These are phyloP conservation scores for Enteromius viviparus DNA, from an alignment of 2,797 vertebrate genomes.

Conservation along the genomic window DNA sequence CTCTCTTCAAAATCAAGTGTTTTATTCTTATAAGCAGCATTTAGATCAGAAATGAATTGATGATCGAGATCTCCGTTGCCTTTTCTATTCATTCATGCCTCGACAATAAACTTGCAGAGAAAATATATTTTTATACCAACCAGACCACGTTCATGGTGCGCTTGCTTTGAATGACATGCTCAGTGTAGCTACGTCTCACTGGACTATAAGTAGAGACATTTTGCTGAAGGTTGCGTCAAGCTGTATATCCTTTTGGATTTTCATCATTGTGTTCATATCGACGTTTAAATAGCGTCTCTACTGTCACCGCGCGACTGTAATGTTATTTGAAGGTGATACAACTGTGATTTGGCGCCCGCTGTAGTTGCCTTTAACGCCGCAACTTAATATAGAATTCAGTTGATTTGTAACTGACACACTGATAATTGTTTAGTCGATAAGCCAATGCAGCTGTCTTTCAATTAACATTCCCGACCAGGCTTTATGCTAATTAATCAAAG, in stretches of 20 bases:
- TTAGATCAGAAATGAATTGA: background rate
- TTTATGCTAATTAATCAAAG: slow-evolving; percentile 27
- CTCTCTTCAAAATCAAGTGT: background rate
- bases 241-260: background rate
- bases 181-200: background rate
- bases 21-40: background rate
- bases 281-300: slow-evolving; percentile 13
- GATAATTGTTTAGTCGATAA: background rate
- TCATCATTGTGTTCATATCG: background rate
- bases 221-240: background rate
- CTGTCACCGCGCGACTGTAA: slow-evolving; percentile 17
- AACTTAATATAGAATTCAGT: slow-evolving; percentile 32
- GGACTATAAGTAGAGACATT: background rate
- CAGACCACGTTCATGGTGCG: background rate
- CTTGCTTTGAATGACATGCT: background rate
- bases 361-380: slow-evolving; percentile 51
- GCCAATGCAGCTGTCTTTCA: background rate
- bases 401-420: background rate
- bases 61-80: background rate
- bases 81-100: background rate
- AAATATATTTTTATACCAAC: background rate
- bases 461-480: background rate
- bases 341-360: slow-evolving; percentile 61
- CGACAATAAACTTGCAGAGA: slow-evolving; percentile 12
- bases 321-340: slow-evolving; percentile 50